Percentiles rank a stretch among this genome's conserved stretches.
phyloP scores from a whole-genome alignment of 2,113 vertebrate genomes.

The Psammodynastes pulverulentus region DNA sequence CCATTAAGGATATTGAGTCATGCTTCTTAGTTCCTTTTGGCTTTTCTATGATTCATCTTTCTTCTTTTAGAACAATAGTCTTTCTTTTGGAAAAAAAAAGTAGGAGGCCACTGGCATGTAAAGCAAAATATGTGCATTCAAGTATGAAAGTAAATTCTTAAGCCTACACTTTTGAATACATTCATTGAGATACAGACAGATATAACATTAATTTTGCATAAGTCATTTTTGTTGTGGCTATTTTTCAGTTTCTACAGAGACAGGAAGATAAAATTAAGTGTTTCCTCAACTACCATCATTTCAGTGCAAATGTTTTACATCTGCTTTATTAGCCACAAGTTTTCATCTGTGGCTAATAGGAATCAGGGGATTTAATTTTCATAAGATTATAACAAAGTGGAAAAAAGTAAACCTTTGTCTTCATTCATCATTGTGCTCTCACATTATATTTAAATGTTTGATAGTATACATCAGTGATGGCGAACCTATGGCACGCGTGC shows the following conservation, averaged over 20 bases:
- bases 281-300: not conserved
- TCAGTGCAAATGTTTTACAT: not conserved
- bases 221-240: not conserved
- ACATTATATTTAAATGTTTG: not conserved
- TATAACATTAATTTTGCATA: not conserved
- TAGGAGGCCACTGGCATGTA: constrained; percentile 73
- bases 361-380: not conserved
- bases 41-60: constrained; percentile 82
- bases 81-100: constrained; percentile 64
- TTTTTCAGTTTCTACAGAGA: not conserved
- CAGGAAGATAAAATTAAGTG: not conserved
- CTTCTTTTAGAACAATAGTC: constrained; percentile 88
- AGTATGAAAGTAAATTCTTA: constrained; percentile 3
- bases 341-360: not conserved
- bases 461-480: not conserved
- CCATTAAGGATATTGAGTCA: constrained; percentile 75
- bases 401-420: not conserved
- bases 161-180: constrained; percentile 21
- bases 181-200: not conserved
- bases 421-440: not conserved
- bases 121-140: constrained; percentile 62
- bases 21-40: constrained; percentile 78
- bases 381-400: not conserved
- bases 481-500: no score
- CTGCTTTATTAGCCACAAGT: not conserved